Base-by-base conservation (phyloP, 2,113 vertebrate species). In the Lophochroa leadbeateri region DNA sequence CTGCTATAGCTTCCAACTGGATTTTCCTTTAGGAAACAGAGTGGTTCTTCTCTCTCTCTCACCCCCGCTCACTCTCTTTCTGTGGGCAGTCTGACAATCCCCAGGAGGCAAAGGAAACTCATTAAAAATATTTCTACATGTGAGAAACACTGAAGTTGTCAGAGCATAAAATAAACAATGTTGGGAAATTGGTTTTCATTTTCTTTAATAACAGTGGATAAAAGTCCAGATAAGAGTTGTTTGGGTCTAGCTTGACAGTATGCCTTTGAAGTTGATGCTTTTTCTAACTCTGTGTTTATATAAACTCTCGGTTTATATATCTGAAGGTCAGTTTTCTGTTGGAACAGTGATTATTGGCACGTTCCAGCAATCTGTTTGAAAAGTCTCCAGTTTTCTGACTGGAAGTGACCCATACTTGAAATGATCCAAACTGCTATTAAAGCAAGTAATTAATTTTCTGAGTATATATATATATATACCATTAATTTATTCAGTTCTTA, bases 251-350 rank as follows among this genome's bases (percentile, higher is more conserved):
- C 57, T 72, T 55, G 28, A 84, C 28, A 69, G 31, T 24, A 10
- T 68, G 83, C 77, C 65, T 96, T 96, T 92, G 94, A 96, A 95
- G 80, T 35, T 18, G 47, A 19, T 69, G 57, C 25, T 72, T 93
- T 89, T 79, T 49, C 67, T 18, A 91, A 65, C 29, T 83, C 72
- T 57, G 14, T 94, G 90, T 96, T 96, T 94, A 37, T 82, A 76
- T 84, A 86, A 95, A 52, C 93, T 89, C 77, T 84, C 19, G 10
- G 64, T 91, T 94, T 91, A 58, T 72, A 19, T 69, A 72, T 81
- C 57, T 94, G 77, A 94, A 92, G 75, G 77, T 96, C 86, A 91
- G 57, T 72, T 92, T 89, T 92, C 13, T 94, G 80, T 95, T 94
- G 74, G 6, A 93, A 69, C 41, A 67, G 58, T 67, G 52, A 88